A percentile compares a stretch with the other conserved stretches of the same genome.
phyloP scores from a whole-genome alignment of 1,140 invertebrate species.

The Megathymus violae region DNA sequence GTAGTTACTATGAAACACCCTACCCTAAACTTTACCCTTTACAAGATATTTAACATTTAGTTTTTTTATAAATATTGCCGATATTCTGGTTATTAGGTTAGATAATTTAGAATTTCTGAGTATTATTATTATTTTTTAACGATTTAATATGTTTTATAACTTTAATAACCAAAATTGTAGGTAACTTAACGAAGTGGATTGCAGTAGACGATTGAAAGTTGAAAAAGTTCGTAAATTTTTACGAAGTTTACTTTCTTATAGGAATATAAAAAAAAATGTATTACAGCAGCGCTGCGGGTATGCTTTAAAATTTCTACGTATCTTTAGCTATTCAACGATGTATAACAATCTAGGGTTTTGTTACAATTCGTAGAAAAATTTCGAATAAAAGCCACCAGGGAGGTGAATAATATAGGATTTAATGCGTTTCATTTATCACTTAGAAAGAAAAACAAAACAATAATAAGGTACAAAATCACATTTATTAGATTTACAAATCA shows the following conservation, averaged over 20 bases:
- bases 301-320: neutral
- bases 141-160: slow-evolving; percentile 8
- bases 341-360: slow-evolving; percentile 7
- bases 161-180: neutral
- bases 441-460: too few species aligned
- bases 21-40: too few species aligned
- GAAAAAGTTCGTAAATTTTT: neutral
- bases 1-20: too few species aligned
- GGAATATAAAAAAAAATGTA: slow-evolving; percentile 1
- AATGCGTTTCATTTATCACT: too few species aligned
- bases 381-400: too few species aligned
- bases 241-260: neutral
- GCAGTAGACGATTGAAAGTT: slow-evolving; percentile 13
- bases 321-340: neutral
- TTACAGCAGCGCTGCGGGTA: neutral
- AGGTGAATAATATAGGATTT: too few species aligned
- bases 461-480: too few species aligned
- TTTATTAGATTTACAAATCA: too few species aligned
- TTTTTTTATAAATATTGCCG: too few species aligned
- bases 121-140: slow-evolving; percentile 7
- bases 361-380: neutral
- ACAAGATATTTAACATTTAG: too few species aligned
- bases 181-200: slow-evolving; percentile 7
- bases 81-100: too few species aligned
- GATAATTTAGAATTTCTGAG: slow-evolving; percentile 5